Percentiles rank a stretch among this genome's conserved stretches.
Evolutionary conservation across 2,113 vertebrate genomes (phyloP).

Genomic region (Fulica atra): DNA sequence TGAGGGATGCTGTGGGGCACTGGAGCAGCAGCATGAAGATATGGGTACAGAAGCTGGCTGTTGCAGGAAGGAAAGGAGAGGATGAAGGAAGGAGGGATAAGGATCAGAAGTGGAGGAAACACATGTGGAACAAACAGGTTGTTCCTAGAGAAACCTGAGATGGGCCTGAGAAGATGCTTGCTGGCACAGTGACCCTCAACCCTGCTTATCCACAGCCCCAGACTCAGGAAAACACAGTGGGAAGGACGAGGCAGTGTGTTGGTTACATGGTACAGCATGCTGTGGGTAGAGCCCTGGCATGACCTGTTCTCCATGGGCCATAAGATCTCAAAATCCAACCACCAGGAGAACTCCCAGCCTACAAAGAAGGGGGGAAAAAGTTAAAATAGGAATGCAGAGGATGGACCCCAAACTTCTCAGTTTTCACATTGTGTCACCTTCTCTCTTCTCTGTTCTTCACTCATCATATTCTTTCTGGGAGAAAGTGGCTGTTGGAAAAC

Average conservation of each 20-base stretch:
- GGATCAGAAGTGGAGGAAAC: background rate
- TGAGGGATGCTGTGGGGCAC: background rate
- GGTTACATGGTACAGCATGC: background rate
- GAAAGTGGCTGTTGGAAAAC: slow-evolving; percentile 71
- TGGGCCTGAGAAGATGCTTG: background rate
- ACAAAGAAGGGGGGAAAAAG: background rate
- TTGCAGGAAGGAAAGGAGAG: background rate
- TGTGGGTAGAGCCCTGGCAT: slow-evolving; percentile 9
- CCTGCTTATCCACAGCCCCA: background rate
- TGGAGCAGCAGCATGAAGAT: background rate
- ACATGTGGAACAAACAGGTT: background rate
- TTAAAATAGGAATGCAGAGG: background rate
- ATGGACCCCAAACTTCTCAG: background rate
- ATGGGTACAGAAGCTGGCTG: background rate
- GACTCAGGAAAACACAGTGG: background rate
- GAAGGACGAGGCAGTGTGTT: background rate
- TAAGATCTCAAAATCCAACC: slow-evolving; percentile 50
- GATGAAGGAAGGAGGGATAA: background rate
- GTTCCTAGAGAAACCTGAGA: background rate
- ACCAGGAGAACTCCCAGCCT: slow-evolving; percentile 40
- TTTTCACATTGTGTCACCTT: background rate
- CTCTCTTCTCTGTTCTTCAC: background rate
- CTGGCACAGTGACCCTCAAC: background rate
- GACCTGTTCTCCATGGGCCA: slow-evolving; percentile 32
- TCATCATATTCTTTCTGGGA: background rate